Evolutionary conservation across 2,888 invertebrate genomes (phyloP), one percentile per base, ranked within the genome.

Genomic region (Latrodectus elegans): DNA sequence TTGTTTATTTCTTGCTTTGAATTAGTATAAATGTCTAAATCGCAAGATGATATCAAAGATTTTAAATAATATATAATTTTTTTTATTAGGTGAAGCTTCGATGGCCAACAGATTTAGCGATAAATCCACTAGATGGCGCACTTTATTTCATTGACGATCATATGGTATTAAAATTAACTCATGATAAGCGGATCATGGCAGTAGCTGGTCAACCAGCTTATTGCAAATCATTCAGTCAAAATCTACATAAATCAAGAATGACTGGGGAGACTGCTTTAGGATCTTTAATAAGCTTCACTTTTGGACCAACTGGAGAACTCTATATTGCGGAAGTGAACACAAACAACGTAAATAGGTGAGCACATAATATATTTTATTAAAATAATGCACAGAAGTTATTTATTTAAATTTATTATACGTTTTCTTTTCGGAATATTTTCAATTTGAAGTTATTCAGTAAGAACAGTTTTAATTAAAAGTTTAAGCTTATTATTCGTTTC

Each of bases 261-360:
- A 85, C 97, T 0, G 96, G 97, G 0, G 97, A 97, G 90, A 97
- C 97, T 0, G 96, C 96, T 0, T 93, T 99, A 52, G 97, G 93
- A 17, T 96, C 97, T 95, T 97, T 98, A 0, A 97, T 98, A 91
- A 97, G 97, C 91, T 96, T 99, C 78, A 96, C 97, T 0, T 98
- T 99, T 90, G 97, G 92, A 64, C 92, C 92, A 4, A 92, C 97
- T 15, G 99, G 99, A 6, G 95, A 97, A 91, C 93, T 99, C 14
- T 99, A 95, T 91, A 96, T 99, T 0, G 97, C 98, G 0, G 99
- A 99, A 92, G 97, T 97, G 91, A 98, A 99, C 92, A 97, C 97
- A 0, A 97, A 98, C 92, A 94, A 97, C 90, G 96, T 98, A 79
- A 98, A 99, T 92, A 81, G 86, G 86, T 87, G 71, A 65, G 17